Evolutionary conservation across 2,113 vertebrate genomes (phyloP).

Genomic region (Poeciliopsis occidentalis): DNA sequence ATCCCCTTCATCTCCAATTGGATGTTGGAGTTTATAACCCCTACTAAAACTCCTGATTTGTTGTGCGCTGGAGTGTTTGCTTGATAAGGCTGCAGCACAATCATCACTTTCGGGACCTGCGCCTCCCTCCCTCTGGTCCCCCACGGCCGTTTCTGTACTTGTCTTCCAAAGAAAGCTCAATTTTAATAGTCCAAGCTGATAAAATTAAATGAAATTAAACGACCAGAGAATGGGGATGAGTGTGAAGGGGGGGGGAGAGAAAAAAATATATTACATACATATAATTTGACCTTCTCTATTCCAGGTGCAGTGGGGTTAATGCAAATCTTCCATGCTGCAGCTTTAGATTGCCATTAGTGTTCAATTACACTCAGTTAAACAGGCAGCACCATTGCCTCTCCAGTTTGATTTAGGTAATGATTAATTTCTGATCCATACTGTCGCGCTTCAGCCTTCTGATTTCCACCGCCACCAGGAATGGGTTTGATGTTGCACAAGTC

Average conservation of each 20-base stretch:
- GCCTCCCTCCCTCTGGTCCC: slow-evolving; percentile 38
- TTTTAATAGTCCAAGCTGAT: slow-evolving; percentile 42
- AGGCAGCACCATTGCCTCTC: slow-evolving; percentile 24
- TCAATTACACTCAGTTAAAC: slow-evolving; percentile 64
- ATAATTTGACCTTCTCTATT: slow-evolving; percentile 47
- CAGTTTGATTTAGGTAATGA: slow-evolving; percentile 64
- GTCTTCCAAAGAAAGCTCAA: slow-evolving; percentile 10
- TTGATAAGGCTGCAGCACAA: slow-evolving; percentile 78
- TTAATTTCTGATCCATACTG: slow-evolving; percentile 76
- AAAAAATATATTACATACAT: slow-evolving; percentile 55
- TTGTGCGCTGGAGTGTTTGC: slow-evolving; percentile 76
- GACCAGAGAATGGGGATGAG: slow-evolving; percentile 36
- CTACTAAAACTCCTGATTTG: slow-evolving; percentile 84
- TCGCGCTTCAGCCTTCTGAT: slow-evolving; percentile 60
- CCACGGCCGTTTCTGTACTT: slow-evolving; percentile 24
- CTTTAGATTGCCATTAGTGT: slow-evolving; percentile 64
- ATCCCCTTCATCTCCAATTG: slow-evolving; percentile 76
- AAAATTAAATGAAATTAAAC: slow-evolving; percentile 69
- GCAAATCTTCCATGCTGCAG: slow-evolving; percentile 46
- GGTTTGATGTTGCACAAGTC: slow-evolving; percentile 53
- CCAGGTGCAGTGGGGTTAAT: slow-evolving; percentile 62
- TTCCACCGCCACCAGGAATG: slow-evolving; percentile 55
- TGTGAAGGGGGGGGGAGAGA: neutral
- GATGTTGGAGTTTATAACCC: slow-evolving; percentile 79
- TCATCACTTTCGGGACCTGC: slow-evolving; percentile 61